phyloP scores from a whole-genome alignment of 2,888 invertebrate genomes.

The Acleris literana region DNA sequence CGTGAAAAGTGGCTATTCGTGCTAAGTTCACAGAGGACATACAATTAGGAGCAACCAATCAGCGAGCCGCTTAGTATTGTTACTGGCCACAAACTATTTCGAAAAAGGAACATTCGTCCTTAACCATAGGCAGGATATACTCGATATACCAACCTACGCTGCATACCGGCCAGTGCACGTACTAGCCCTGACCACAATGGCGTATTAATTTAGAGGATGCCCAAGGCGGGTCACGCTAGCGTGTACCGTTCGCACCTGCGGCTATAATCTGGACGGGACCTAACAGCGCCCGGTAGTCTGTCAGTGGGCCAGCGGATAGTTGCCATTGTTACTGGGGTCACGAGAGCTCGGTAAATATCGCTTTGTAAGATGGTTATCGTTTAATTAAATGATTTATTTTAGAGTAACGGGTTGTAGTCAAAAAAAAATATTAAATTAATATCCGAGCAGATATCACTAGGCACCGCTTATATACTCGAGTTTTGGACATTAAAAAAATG shows the following conservation, averaged over 20 bases:
- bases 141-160: no score
- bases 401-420: neutral
- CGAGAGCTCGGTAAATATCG: conserved; percentile 16
- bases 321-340: conserved; percentile 21
- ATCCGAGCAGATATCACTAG: neutral
- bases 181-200: conserved; percentile 58
- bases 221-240: conserved; percentile 70
- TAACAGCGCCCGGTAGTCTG: conserved; percentile 59
- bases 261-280: conserved; percentile 66
- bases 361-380: conserved; percentile 3
- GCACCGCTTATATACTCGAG: no score
- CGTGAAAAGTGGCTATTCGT: no score
- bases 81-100: no score
- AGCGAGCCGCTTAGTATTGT: no score
- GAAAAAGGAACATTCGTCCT: no score
- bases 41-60: no score
- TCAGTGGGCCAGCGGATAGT: conserved; percentile 49
- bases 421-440: neutral
- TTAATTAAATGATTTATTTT: conserved; percentile 1
- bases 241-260: conserved; percentile 66
- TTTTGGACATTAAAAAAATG: no score
- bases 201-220: conserved; percentile 71
- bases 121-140: no score
- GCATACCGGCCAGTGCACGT: neutral
- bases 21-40: no score